phyloP scores from a whole-genome alignment of 2,797 vertebrate genomes.

The Sebastiscus albofasciatus region DNA sequence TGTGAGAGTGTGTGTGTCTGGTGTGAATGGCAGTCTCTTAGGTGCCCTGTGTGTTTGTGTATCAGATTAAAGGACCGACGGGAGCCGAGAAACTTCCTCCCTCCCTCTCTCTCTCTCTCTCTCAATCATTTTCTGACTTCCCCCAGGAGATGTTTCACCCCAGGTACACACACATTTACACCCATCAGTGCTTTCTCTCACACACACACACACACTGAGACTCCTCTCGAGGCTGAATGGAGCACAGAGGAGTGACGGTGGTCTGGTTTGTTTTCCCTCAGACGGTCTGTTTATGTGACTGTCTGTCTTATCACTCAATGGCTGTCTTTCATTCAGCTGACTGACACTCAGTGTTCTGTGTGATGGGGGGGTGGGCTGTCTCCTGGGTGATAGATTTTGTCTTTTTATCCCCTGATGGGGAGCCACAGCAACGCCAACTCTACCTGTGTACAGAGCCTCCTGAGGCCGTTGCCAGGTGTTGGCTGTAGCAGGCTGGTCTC shows the following conservation, averaged over 20 bases:
- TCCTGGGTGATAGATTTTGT: constrained; percentile 10
- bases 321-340: constrained; percentile 71
- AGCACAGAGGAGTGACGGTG: constrained; percentile 46
- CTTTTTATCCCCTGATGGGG: constrained; percentile 21
- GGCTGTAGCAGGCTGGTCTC: neutral
- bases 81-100: constrained; percentile 64
- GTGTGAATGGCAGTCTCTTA: constrained; percentile 69
- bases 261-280: constrained; percentile 71
- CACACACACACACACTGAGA: neutral
- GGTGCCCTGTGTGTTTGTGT: constrained; percentile 69
- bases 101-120: neutral
- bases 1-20: constrained; percentile 22
- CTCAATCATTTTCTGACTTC: constrained; percentile 25
- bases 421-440: neutral
- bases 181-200: constrained; percentile 16
- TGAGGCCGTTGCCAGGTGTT: neutral
- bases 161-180: constrained; percentile 57
- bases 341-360: constrained; percentile 45
- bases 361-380: constrained; percentile 1
- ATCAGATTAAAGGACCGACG: constrained; percentile 71
- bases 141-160: constrained; percentile 44
- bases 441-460: neutral
- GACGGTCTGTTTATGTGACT: constrained; percentile 73
- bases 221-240: constrained; percentile 60
- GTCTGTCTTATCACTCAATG: constrained; percentile 77